phyloP scores from a whole-genome alignment of 2,113 vertebrate species.

The Chaetops frenatus region DNA sequence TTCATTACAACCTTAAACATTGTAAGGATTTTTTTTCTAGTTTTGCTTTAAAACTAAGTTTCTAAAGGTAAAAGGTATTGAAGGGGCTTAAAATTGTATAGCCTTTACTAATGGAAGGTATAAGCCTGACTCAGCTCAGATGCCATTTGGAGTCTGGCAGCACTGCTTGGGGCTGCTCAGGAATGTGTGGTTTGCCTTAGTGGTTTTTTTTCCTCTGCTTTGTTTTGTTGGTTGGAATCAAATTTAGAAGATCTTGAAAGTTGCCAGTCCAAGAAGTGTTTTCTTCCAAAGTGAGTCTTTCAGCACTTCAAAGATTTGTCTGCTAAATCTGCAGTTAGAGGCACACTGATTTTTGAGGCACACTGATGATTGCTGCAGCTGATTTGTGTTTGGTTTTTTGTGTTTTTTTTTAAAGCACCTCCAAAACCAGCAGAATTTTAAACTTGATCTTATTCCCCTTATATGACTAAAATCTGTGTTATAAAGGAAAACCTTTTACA shows the following conservation, averaged over 20 bases:
- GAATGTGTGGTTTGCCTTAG: constrained; percentile 57
- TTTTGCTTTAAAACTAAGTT: background rate
- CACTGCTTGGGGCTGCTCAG: constrained; percentile 54
- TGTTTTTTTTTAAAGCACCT: background rate
- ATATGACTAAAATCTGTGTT: background rate
- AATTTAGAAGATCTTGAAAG: constrained; percentile 51
- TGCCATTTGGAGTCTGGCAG: constrained; percentile 39
- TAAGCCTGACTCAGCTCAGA: constrained; percentile 22
- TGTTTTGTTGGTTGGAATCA: constrained; percentile 48
- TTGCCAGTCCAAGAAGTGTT: constrained; percentile 1
- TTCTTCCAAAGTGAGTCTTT: constrained; percentile 32
- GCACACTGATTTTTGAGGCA: background rate
- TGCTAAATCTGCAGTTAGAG: background rate
- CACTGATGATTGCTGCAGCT: background rate
- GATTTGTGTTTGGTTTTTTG: background rate
- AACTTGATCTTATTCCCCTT: background rate
- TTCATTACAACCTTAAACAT: background rate
- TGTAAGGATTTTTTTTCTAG: background rate
- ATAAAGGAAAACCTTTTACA: background rate
- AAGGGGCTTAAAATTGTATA: background rate
- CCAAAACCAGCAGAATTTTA: background rate
- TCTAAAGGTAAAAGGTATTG: background rate
- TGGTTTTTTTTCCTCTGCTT: constrained; percentile 38
- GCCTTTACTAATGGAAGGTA: constrained; percentile 6
- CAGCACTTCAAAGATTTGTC: constrained; percentile 7